A percentile compares a stretch with the other conserved stretches of the same genome.
These are phyloP conservation scores for Petrocephalus schoutedeni DNA, from an alignment of 2,797 vertebrate species.

Conservation along the genomic window DNA sequence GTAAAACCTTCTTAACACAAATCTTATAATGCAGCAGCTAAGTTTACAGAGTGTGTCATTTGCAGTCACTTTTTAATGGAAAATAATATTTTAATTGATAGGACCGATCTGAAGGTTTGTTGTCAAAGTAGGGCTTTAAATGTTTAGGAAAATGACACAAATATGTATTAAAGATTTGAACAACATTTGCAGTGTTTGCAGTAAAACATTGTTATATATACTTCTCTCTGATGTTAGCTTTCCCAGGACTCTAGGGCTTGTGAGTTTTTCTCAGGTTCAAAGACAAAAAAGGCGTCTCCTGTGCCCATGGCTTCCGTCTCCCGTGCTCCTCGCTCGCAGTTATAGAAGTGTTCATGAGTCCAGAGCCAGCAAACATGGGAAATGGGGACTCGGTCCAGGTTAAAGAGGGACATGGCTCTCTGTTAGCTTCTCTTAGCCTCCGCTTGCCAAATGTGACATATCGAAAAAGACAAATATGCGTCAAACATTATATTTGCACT, in stretches of 20 bases:
- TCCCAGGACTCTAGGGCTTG: not conserved
- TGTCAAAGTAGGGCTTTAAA: not conserved
- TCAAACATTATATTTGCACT: not conserved
- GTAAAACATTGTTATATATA: not conserved
- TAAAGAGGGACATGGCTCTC: not conserved
- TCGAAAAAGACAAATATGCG: not conserved
- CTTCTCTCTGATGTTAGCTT: not conserved
- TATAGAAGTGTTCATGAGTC: not conserved
- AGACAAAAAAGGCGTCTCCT: not conserved
- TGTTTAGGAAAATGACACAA: not conserved
- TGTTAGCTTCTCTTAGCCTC: not conserved
- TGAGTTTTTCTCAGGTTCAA: not conserved
- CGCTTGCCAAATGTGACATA: not conserved
- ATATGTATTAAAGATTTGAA: not conserved
- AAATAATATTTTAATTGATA: not conserved
- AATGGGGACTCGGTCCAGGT: not conserved
- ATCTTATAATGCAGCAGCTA: not conserved
- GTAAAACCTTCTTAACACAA: not conserved
- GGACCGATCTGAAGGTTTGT: not conserved
- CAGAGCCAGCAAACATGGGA: not conserved
- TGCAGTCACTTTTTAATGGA: not conserved
- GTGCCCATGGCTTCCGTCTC: not conserved
- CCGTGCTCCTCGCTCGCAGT: not conserved
- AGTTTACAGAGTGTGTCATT: not conserved
- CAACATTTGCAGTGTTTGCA: not conserved